These are phyloP conservation scores for Temnopleurus reevesii DNA, from an alignment of 53 echinoderm and acorn worm species.

Conservation along the genomic window DNA sequence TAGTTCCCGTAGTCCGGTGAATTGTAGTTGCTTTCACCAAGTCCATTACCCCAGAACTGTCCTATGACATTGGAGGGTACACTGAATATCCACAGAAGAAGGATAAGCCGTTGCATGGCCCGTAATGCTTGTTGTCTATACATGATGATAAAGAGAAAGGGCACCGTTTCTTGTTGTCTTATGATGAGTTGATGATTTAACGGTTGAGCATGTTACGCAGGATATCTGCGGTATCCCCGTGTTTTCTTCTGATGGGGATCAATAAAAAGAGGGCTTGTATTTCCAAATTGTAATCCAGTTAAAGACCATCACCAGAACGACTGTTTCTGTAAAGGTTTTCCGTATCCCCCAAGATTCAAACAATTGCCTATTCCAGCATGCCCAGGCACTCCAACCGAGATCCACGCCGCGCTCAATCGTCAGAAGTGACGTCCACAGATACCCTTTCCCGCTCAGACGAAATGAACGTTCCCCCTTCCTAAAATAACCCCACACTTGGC, in stretches of 20 bases:
- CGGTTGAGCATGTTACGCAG: neutral
- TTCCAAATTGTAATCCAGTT: constrained; percentile 19
- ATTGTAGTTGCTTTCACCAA: neutral
- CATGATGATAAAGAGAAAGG: neutral
- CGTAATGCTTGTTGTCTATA: neutral
- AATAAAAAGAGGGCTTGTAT: neutral
- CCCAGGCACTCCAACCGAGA: neutral
- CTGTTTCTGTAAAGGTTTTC: neutral
- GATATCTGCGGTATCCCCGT: neutral
- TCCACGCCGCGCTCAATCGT: neutral
- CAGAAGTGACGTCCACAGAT: neutral
- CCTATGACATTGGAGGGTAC: constrained; percentile 1
- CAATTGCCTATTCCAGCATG: neutral
- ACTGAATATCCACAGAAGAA: neutral
- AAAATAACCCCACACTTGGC: constrained; percentile 8
- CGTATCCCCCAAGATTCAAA: neutral
- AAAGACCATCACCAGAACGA: neutral
- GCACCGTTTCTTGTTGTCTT: neutral
- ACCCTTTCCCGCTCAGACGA: neutral
- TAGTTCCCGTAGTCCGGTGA: neutral
- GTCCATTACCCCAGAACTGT: constrained; percentile 1
- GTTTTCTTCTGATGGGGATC: neutral
- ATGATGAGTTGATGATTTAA: neutral
- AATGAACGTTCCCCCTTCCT: constrained; percentile 13
- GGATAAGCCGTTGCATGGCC: neutral